Percentiles rank a stretch among this genome's conserved stretches.
Conservation (phyloP, 2,113 vertebrate species). For the Gavia stellata region DNA sequence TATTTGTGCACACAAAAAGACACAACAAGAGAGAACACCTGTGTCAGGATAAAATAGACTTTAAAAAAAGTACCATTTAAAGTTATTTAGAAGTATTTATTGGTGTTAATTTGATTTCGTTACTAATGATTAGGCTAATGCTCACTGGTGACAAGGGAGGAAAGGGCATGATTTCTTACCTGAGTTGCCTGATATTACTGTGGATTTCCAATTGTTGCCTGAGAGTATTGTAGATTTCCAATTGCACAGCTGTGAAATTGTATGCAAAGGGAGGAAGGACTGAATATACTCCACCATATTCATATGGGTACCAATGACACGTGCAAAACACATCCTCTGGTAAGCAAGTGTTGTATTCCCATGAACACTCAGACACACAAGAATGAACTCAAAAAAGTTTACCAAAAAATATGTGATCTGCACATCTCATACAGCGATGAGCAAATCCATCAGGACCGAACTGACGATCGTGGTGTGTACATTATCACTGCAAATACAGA, state of each 20-base stretch:
- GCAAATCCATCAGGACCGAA: not conserved
- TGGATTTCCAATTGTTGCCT: not conserved
- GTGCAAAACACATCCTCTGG: not conserved
- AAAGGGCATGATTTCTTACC: not conserved
- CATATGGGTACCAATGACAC: not conserved
- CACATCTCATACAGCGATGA: not conserved
- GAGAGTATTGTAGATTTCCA: not conserved
- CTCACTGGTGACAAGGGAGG: not conserved
- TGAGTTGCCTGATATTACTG: fast-evolving
- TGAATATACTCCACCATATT: not conserved
- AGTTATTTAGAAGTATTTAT: not conserved
- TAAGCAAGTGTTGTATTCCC: not conserved
- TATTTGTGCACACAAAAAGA: not conserved
- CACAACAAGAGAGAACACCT: not conserved
- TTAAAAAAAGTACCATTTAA: not conserved
- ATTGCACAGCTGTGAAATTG: too few relatives aligned
- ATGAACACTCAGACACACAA: not conserved
- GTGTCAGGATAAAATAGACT: not conserved
- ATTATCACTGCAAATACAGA: not conserved
- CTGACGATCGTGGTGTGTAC: too few relatives aligned
- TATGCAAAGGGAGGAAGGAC: not conserved
- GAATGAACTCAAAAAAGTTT: not conserved
- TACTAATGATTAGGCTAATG: not conserved
- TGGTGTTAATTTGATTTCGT: not conserved
- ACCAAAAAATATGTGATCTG: too few relatives aligned